Evolutionary conservation across 2,888 invertebrate species (phyloP).

Genomic region (Synanthedon tipuliformis): DNA sequence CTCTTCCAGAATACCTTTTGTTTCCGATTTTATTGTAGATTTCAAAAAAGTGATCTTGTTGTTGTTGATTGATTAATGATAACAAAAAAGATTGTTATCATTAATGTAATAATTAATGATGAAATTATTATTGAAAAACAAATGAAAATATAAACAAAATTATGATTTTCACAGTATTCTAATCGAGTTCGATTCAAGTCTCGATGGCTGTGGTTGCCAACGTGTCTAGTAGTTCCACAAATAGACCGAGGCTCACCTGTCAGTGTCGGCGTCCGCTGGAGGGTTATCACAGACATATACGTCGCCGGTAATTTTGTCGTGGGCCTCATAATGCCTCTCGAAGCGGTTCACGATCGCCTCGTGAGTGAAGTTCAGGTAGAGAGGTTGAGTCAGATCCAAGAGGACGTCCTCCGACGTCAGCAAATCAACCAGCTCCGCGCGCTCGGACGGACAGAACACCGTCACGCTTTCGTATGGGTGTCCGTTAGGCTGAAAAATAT

Average conservation of each 20-base stretch:
- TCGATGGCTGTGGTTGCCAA: not conserved
- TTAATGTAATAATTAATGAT: too few species aligned
- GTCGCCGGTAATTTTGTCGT: constrained; percentile 85
- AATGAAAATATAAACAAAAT: too few species aligned
- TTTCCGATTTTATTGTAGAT: too few species aligned
- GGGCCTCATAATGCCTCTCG: constrained; percentile 73
- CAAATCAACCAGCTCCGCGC: constrained; percentile 77
- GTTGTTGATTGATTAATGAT: too few species aligned
- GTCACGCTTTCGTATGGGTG: constrained; percentile 86
- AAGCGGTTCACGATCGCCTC: constrained; percentile 82
- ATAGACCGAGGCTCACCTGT: constrained; percentile 55
- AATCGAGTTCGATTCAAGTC: not conserved
- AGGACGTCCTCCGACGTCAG: constrained; percentile 81
- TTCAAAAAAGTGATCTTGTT: too few species aligned
- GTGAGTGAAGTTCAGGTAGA: constrained; percentile 90
- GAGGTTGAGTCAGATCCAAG: constrained; percentile 82
- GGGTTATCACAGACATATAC: constrained; percentile 80
- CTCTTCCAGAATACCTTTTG: too few species aligned
- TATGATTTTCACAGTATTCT: too few species aligned
- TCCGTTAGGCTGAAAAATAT: constrained; percentile 77
- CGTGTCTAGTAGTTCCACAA: too few species aligned
- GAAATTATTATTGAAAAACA: too few species aligned
- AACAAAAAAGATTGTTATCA: too few species aligned
- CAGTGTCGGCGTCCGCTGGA: constrained; percentile 68
- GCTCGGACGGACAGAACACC: constrained; percentile 84